Conservation (phyloP, 2,888 invertebrate species). For the Anorthoa munda region DNA sequence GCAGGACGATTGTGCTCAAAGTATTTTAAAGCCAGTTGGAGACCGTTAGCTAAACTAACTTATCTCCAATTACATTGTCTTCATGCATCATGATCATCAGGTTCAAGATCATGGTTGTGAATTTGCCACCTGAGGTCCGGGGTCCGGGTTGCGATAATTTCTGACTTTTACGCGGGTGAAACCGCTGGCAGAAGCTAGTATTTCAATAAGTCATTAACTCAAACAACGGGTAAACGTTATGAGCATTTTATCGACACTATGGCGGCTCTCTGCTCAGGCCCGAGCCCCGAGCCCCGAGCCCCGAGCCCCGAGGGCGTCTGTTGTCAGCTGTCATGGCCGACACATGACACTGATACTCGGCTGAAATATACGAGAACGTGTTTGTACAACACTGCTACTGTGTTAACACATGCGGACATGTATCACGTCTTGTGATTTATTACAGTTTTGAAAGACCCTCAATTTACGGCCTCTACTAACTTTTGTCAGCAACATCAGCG, state of each 20-base stretch:
- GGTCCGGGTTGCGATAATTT: too few species aligned
- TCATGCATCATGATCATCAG: too few species aligned
- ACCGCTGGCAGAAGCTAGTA: neutral
- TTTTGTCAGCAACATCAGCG: neutral
- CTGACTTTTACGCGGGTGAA: too few species aligned
- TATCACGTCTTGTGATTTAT: neutral
- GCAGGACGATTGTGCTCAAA: neutral
- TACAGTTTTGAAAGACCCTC: neutral
- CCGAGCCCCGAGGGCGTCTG: neutral
- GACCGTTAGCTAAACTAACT: too few species aligned
- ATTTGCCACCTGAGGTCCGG: too few species aligned
- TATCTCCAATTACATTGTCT: too few species aligned
- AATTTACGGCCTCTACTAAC: neutral
- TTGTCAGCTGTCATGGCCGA: constrained; percentile 17
- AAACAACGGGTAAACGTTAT: constrained; percentile 14
- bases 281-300: neutral
- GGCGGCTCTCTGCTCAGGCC: neutral
- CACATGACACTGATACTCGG: constrained; percentile 14
- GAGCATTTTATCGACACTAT: constrained; percentile 39
- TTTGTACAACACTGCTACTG: constrained; percentile 7
- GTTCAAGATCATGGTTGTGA: too few species aligned
- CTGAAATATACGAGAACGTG: constrained; percentile 1
- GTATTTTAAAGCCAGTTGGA: neutral
- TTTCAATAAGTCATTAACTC: constrained; percentile 22
- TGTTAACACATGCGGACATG: neutral